These are phyloP conservation scores for Nanorana parkeri DNA, from an alignment of 2,113 vertebrate species.

Conservation along the genomic window DNA sequence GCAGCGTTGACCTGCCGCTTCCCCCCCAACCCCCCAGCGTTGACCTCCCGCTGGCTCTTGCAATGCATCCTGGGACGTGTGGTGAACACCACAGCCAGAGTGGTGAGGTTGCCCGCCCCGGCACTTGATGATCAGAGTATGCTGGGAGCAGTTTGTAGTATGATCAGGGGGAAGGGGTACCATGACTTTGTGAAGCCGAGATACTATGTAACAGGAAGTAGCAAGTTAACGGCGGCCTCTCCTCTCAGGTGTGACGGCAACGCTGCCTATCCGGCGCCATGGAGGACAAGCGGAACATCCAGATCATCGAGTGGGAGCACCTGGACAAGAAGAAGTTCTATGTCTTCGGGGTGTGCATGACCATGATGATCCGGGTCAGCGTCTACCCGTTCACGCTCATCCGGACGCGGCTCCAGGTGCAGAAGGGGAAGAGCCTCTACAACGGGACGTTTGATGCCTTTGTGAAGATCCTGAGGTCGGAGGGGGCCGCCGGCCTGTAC, in stretches of 20 bases:
- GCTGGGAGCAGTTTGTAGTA: too few species aligned
- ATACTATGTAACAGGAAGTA: too few species aligned
- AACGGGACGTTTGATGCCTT: conserved; percentile 91
- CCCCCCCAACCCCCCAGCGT: too few species aligned
- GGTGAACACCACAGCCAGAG: too few species aligned
- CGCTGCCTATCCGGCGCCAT: conserved; percentile 56
- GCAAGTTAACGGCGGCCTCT: background rate
- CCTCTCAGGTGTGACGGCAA: background rate
- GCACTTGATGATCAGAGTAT: too few species aligned
- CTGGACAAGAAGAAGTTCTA: conserved; percentile 98
- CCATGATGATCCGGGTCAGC: conserved; percentile 89
- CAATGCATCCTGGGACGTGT: too few species aligned
- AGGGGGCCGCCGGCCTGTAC: conserved; percentile 86
- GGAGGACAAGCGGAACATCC: conserved; percentile 87
- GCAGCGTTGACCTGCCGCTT: too few species aligned
- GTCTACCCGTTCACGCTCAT: conserved; percentile 94
- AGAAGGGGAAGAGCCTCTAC: conserved; percentile 92
- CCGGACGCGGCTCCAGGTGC: conserved; percentile 90
- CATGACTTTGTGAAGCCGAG: too few species aligned
- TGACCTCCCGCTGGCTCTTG: too few species aligned
- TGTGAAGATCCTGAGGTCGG: conserved; percentile 85
- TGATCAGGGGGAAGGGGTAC: too few species aligned
- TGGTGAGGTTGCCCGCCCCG: too few species aligned
- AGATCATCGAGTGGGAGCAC: conserved; percentile 98
- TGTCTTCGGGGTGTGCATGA: conserved; percentile 91